Conservation (phyloP, 1,140 invertebrate genomes). For the Zaprionus nigranus region DNA sequence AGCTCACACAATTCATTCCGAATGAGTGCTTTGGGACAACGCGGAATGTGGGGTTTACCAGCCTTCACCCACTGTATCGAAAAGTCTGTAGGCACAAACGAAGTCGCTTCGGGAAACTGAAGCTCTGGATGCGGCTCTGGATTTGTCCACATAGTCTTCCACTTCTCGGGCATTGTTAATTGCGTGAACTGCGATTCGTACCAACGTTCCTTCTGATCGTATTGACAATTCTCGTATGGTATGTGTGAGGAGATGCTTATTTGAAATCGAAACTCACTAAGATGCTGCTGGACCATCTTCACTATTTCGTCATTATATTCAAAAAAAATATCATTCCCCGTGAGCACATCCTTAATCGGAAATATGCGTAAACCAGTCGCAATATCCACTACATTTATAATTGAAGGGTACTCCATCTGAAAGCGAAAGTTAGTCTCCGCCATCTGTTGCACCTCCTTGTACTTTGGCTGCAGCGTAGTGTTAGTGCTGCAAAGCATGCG, state of each 20-base stretch:
- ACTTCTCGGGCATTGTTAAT: constrained; percentile 86
- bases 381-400: constrained; percentile 91
- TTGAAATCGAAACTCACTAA: constrained; percentile 90
- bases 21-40: constrained; percentile 85
- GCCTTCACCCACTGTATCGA: constrained; percentile 50
- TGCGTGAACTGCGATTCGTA: constrained; percentile 71
- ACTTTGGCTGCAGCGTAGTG: constrained; percentile 86
- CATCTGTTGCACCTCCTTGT: constrained; percentile 86
- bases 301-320: constrained; percentile 92
- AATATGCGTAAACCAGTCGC: constrained; percentile 92
- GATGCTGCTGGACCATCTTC: constrained; percentile 87
- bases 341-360: constrained; percentile 91
- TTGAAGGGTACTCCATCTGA: constrained; percentile 87
- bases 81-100: constrained; percentile 60
- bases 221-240: constrained; percentile 85
- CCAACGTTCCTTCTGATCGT: constrained; percentile 89
- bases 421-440: constrained; percentile 90
- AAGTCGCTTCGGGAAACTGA: constrained; percentile 44
- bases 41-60: constrained; percentile 48
- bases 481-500: constrained; percentile 87
- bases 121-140: constrained; percentile 82
- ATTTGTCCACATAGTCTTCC: constrained; percentile 86
- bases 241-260: constrained; percentile 89
- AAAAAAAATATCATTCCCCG: constrained; percentile 89
- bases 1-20: constrained; percentile 88